A percentile compares a stretch with the other conserved stretches of the same genome.
Evolutionary conservation across 30 jellyfish, hydroid and myxozoan genomes (phyloP).

Genomic region (Aurelia aurita): DNA sequence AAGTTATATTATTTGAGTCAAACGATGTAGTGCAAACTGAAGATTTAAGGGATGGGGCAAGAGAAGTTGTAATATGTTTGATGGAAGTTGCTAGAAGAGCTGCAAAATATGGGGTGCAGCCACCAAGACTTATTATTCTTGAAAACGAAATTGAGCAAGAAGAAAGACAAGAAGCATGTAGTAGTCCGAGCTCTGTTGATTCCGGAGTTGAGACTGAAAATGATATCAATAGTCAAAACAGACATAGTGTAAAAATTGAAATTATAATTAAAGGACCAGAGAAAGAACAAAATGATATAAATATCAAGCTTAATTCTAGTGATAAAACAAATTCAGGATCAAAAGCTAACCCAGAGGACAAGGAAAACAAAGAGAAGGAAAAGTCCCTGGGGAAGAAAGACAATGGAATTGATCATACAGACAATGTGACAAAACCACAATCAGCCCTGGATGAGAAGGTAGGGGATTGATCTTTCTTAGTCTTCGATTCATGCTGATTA

Average conservation of each 20-base stretch:
- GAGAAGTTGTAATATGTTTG: conserved; percentile 95
- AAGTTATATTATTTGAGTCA: conserved; percentile 92
- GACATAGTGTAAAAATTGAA: not conserved
- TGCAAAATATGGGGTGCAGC: conserved; percentile 89
- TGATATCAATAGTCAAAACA: conserved; percentile 11
- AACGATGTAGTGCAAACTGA: conserved; percentile 98
- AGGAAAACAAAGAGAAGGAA: not conserved
- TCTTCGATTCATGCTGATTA: not conserved
- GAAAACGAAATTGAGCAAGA: conserved; percentile 94
- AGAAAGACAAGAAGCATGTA: conserved; percentile 53
- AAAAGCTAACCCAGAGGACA: not conserved
- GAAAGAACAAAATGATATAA: not conserved
- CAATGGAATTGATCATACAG: conserved; percentile 15
- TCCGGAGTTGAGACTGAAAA: conserved; percentile 92
- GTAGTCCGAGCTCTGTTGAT: conserved; percentile 87
- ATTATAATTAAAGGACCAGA: not conserved
- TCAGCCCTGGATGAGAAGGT: conserved; percentile 76
- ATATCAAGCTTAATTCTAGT: not conserved
- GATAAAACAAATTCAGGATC: not conserved
- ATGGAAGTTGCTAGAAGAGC: conserved; percentile 98
- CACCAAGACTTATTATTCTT: conserved; percentile 83
- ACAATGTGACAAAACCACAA: conserved; percentile 57
- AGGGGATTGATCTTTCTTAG: not conserved
- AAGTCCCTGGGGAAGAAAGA: not conserved
- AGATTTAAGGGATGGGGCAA: conserved; percentile 94